Evolutionary conservation across 2,113 vertebrate genomes (phyloP).

Genomic region (Xiphophorus couchianus): DNA sequence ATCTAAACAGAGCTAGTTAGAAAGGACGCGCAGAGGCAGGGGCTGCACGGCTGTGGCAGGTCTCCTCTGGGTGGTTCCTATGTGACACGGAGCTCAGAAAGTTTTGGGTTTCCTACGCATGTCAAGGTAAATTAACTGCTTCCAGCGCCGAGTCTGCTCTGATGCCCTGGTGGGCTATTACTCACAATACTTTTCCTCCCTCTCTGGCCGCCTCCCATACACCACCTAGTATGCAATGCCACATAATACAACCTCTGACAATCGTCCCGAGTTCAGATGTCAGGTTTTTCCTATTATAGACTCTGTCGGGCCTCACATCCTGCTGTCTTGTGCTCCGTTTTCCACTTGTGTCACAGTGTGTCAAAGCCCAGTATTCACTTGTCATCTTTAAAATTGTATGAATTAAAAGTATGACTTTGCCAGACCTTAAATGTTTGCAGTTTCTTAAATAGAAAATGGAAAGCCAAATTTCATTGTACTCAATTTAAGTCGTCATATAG

Average conservation of each 20-base stretch:
- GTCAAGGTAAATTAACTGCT: conserved; percentile 82
- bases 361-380: conserved; percentile 30
- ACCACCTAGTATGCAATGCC: conserved; percentile 39
- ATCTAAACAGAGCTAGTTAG: conserved; percentile 83
- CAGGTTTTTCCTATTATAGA: conserved; percentile 30
- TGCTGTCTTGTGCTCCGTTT: conserved; percentile 33
- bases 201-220: conserved; percentile 44
- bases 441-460: conserved; percentile 9
- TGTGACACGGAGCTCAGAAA: conserved; percentile 67
- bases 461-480: conserved; percentile 18
- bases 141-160: conserved; percentile 50
- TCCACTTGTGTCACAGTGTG: conserved; percentile 40
- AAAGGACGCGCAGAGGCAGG: conserved; percentile 64
- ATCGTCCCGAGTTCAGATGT: conserved; percentile 49
- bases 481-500: conserved; percentile 12
- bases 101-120: conserved; percentile 80
- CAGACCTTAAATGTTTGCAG: conserved; percentile 30
- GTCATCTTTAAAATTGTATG: conserved; percentile 47
- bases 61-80: conserved; percentile 78
- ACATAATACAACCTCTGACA: conserved; percentile 50
- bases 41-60: conserved; percentile 62
- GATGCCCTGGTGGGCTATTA: conserved; percentile 78
- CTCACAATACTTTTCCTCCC: conserved; percentile 53
- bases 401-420: conserved; percentile 22
- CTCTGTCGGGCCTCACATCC: conserved; percentile 28